Evolutionary conservation across 2,113 vertebrate genomes (phyloP).

Genomic region (Podilymbus podiceps): DNA sequence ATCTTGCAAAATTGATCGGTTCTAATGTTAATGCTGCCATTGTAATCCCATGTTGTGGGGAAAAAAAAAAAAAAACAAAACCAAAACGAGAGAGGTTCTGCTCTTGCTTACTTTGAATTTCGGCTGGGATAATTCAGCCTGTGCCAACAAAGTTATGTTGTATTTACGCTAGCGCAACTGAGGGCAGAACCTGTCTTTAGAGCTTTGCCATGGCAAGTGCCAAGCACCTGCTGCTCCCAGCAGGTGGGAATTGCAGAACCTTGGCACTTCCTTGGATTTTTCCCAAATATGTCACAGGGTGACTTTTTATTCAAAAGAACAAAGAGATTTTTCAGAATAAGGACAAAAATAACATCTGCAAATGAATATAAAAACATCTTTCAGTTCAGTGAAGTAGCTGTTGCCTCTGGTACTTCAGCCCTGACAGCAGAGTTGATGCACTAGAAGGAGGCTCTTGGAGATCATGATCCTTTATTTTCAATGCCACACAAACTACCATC

Average conservation of each 20-base stretch:
- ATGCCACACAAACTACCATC: neutral
- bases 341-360: neutral
- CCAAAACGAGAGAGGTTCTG: neutral
- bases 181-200: conserved; percentile 2
- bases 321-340: neutral
- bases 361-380: neutral
- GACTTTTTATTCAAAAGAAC: neutral
- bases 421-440: neutral
- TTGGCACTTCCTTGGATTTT: conserved; percentile 16
- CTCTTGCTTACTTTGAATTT: neutral
- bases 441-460: neutral
- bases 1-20: conserved; percentile 1
- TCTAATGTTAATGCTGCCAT: neutral
- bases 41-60: neutral
- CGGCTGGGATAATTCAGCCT: neutral
- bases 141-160: neutral
- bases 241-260: neutral
- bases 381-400: neutral
- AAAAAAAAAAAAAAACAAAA: neutral
- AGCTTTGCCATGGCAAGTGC: neutral
- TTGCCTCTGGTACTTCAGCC: neutral
- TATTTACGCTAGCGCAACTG: neutral
- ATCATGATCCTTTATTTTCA: neutral
- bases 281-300: neutral
- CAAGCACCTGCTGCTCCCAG: neutral